phyloP scores from a whole-genome alignment of 2,888 invertebrate genomes.

The Pterostichus madidus region DNA sequence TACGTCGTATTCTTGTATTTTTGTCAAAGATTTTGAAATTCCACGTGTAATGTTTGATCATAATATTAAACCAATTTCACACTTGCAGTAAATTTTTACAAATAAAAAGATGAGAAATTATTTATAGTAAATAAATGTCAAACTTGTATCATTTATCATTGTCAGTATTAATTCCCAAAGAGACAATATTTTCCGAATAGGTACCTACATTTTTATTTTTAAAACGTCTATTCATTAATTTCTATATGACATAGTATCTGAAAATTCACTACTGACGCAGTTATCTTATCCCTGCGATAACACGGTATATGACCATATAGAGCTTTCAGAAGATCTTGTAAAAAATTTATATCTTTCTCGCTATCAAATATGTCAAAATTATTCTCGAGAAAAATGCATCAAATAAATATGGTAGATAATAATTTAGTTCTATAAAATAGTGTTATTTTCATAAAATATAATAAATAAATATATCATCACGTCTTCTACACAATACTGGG shows the following conservation, averaged over 20 bases:
- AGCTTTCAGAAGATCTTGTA: no score
- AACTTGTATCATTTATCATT: conserved; percentile 29
- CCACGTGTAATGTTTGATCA: conserved; percentile 5
- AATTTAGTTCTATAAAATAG: no score
- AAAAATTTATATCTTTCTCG: no score
- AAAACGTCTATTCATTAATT: conserved; percentile 29
- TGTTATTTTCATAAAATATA: no score
- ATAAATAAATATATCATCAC: no score
- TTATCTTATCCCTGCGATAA: background rate
- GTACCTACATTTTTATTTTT: conserved; percentile 33
- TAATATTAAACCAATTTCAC: conserved; percentile 28
- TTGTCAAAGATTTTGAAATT: conserved; percentile 6
- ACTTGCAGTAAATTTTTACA: conserved; percentile 23
- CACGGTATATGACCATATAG: no score
- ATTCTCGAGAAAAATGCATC: no score
- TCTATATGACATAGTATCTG: conserved; percentile 27
- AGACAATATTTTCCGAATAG: conserved; percentile 30
- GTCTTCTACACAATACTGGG: no score
- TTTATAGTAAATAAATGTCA: conserved; percentile 48
- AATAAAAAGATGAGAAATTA: conserved; percentile 28
- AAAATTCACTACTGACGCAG: conserved; percentile 16
- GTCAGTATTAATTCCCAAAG: conserved; percentile 36
- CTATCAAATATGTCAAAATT: no score
- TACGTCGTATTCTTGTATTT: no score
- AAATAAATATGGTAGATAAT: no score